Conservation (phyloP, 2,888 invertebrate genomes). For the Rhingia rostrata region DNA sequence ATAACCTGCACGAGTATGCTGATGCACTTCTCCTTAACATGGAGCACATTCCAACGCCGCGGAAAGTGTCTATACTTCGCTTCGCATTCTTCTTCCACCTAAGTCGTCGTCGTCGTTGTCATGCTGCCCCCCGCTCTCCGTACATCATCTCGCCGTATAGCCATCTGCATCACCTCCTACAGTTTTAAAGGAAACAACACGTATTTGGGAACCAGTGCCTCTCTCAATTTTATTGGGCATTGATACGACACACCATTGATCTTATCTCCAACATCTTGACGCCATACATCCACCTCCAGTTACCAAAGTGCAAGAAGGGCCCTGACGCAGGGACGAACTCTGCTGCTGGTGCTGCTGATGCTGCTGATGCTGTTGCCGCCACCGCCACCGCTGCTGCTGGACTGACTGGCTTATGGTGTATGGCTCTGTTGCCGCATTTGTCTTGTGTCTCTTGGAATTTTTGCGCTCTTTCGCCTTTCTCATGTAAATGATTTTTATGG, state of each 20-base stretch:
- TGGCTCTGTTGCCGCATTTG: conserved; percentile 67
- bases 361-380: conserved; percentile 42
- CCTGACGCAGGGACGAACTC: conserved; percentile 64
- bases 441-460: conserved; percentile 74
- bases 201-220: conserved; percentile 70
- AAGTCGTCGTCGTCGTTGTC: not conserved
- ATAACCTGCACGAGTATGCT: conserved; percentile 74
- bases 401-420: conserved; percentile 68
- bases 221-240: conserved; percentile 80
- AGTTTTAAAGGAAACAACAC: conserved; percentile 67
- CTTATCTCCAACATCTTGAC: conserved; percentile 82
- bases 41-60: conserved; percentile 71
- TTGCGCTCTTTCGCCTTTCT: conserved; percentile 74
- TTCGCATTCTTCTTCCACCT: conserved; percentile 59
- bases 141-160: too few relatives aligned
- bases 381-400: conserved; percentile 45
- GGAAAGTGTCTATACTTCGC: conserved; percentile 62
- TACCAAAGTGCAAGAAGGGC: conserved; percentile 66
- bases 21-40: conserved; percentile 71
- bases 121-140: not conserved
- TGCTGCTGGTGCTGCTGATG: conserved; percentile 47
- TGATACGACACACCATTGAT: conserved; percentile 81
- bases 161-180: conserved; percentile 39
- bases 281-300: conserved; percentile 79
- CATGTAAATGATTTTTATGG: conserved; percentile 75